Conservation (phyloP, 2,888 invertebrate genomes). For the Ochropleura leucogaster region DNA sequence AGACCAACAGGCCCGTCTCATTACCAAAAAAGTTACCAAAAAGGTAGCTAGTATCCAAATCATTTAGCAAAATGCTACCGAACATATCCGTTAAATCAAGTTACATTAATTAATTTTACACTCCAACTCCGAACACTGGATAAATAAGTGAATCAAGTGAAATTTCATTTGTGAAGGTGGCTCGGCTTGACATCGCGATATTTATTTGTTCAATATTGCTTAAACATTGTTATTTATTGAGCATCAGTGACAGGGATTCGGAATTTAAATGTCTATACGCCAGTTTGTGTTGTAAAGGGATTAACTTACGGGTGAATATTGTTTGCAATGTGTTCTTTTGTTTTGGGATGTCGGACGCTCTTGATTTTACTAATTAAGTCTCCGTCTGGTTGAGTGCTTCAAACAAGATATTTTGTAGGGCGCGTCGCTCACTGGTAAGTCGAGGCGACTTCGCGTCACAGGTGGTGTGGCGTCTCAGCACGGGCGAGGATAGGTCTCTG, state of each 20-base stretch:
- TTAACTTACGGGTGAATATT: conserved; percentile 12
- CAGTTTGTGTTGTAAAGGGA: conserved; percentile 7
- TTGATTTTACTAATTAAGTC: not conserved
- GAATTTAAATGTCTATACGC: conserved; percentile 33
- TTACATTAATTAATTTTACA: conserved; percentile 55
- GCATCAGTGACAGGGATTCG: conserved; percentile 31
- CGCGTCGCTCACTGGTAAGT: no score
- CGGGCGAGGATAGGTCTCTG: no score
- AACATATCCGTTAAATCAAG: conserved; percentile 38
- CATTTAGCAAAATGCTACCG: conserved; percentile 13
- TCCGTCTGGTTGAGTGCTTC: not conserved
- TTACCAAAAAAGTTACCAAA: no score
- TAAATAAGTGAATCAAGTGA: conserved; percentile 55
- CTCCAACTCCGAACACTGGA: conserved; percentile 36
- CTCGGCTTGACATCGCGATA: conserved; percentile 48
- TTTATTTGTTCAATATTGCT: conserved; percentile 63
- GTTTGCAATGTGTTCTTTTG: not conserved
- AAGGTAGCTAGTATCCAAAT: not conserved
- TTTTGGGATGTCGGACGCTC: not conserved
- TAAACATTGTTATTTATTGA: conserved; percentile 60
- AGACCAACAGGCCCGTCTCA: no score
- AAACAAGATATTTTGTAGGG: not conserved
- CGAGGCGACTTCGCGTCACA: no score
- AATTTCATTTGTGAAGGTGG: conserved; percentile 51
- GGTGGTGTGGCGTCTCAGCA: no score